Evolutionary conservation across 30 jellyfish, hydroid and myxozoan species (phyloP), one percentile per base, ranked within the genome.

Genomic region (Aurelia sp.): DNA sequence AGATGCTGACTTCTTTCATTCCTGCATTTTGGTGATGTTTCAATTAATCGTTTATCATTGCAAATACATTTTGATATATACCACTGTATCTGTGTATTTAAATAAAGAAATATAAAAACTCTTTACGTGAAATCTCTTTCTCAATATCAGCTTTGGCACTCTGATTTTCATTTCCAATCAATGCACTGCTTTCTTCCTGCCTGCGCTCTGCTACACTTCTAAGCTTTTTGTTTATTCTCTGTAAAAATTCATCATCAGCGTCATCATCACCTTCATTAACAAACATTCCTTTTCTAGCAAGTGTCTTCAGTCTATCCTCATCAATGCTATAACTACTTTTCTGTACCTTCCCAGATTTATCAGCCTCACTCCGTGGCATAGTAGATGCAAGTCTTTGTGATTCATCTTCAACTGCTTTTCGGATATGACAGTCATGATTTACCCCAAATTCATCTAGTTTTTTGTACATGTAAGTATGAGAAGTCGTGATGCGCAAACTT

Each of bases 151-250:
- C 66, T 57, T 57, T 57, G 66, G 17, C 1, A 57, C 66, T 57
- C 66, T 57, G 66, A 57, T 57, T 57, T 57, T 57, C 66, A 57
- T 57, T 57, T 57, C 66, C 66, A 57, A 57, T 57, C 66, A 57
- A 13, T 57, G 66, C 66, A 57, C 19, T 57, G 66, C 66, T 57
- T 57, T 57, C 19, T 57, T 57, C 66, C 66, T 57, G 66, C 66
- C 66, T 57, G 66, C 66, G 66, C 66, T 57, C 19, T 57, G 66
- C 66, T 57, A 57, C 19, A 2, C 19, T 57, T 57, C 66, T n/a
- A 57, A 57, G 66, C 66, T 57, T 57, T 57, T 57, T 57, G 66
- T 57, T 57, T 57, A 57, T 57, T 57, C 66, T 57, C 66, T 57
- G 66, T 57, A 57, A n/a, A 2, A 57, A 57, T 57, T 57, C 66